phyloP scores from a whole-genome alignment of 2,888 invertebrate genomes.

The Listrodromus nycthemerus region DNA sequence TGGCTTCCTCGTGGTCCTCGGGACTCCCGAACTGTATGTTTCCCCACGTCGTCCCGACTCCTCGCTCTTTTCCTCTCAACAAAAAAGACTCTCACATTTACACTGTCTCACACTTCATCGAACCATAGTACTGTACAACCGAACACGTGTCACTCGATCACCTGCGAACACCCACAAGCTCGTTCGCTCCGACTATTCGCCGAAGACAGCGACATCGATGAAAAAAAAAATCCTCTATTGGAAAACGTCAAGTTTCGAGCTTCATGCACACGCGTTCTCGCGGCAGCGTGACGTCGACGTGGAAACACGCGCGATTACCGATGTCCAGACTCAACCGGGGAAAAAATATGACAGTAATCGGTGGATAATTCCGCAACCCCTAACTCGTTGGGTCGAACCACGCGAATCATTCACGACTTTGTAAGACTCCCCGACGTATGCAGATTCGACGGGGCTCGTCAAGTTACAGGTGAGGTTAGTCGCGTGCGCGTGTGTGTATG shows the following conservation, averaged over 20 bases:
- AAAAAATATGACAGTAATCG: not conserved
- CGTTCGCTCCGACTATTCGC: not conserved
- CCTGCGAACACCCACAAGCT: slow-evolving; percentile 13
- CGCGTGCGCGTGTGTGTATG: not conserved
- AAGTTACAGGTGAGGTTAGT: slow-evolving; percentile 12
- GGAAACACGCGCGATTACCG: not conserved
- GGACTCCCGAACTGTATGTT: slow-evolving; percentile 54
- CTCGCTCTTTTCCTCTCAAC: slow-evolving; percentile 10
- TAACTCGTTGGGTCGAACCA: not conserved
- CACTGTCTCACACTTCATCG: slow-evolving; percentile 6
- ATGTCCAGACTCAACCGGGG: not conserved
- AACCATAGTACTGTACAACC: slow-evolving; percentile 9
- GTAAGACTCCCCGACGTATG: not conserved
- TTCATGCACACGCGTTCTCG: slow-evolving; percentile 1
- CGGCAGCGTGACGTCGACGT: not conserved
- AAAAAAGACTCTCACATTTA: slow-evolving; percentile 18
- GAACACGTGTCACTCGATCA: slow-evolving; percentile 38
- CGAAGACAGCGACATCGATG: not conserved
- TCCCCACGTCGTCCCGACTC: slow-evolving; percentile 58
- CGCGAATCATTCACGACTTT: not conserved
- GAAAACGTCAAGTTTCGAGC: not conserved
- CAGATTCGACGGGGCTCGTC: not conserved
- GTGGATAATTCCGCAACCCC: not conserved
- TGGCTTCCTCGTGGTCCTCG: slow-evolving; percentile 62
- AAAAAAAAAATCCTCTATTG: not conserved